Percentiles rank a stretch among this genome's conserved stretches.
Evolutionary conservation across 1,140 invertebrate species (phyloP).

Genomic region (Sitobion miscanthi): DNA sequence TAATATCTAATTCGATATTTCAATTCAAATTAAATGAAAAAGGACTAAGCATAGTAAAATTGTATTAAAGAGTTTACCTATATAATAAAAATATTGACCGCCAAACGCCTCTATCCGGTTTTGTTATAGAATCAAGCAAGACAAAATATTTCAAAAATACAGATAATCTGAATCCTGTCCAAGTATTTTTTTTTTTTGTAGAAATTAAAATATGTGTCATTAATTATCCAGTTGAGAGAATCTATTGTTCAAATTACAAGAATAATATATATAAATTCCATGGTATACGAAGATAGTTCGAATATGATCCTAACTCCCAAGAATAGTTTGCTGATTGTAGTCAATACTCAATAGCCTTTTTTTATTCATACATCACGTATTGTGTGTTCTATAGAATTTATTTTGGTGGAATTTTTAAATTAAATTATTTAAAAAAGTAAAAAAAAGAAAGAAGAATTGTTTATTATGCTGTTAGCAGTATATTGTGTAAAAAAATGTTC

Average conservation of each 20-base stretch:
- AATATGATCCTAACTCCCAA: background rate
- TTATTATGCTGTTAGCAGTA: background rate
- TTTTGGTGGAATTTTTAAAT: background rate
- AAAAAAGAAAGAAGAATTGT: background rate
- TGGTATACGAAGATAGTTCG: background rate
- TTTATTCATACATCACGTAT: background rate
- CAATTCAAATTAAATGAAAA: background rate
- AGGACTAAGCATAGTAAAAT: background rate
- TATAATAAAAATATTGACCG: background rate
- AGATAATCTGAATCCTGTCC: background rate
- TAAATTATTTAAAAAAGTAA: background rate
- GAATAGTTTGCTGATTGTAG: background rate
- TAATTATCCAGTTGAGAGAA: background rate
- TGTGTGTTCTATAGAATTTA: background rate
- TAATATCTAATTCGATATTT: background rate
- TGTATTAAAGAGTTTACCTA: background rate
- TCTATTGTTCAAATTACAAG: background rate
- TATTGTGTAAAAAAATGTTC: background rate
- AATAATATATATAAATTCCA: background rate
- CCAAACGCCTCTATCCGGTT: background rate
- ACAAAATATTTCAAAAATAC: background rate
- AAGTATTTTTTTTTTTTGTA: background rate
- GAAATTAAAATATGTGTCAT: background rate
- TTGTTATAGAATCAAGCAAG: background rate
- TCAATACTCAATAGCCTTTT: background rate